A percentile compares a stretch with the other conserved stretches of the same genome.
phyloP scores from a whole-genome alignment of 2,113 vertebrate species.

The Sturnus vulgaris region DNA sequence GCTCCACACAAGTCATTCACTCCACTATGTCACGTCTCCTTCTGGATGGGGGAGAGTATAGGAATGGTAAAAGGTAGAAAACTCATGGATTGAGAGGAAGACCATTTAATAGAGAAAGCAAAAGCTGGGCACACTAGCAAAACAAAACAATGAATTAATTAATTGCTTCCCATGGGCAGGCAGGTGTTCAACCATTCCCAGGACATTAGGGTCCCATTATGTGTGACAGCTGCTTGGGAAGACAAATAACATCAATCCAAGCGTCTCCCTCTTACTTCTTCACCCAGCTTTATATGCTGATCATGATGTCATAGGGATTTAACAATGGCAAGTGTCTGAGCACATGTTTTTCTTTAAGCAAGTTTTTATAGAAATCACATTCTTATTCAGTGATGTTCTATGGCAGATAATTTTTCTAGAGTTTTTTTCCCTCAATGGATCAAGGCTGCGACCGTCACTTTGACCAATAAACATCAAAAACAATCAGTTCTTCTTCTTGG shows the following conservation, averaged over 20 bases:
- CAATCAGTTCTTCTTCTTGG: background rate
- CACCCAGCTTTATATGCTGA: background rate
- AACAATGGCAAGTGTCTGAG: background rate
- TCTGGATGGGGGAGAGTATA: background rate
- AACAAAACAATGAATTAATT: background rate
- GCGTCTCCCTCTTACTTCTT: background rate
- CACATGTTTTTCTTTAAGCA: background rate
- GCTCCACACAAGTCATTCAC: background rate
- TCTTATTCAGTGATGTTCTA: background rate
- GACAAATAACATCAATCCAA: background rate
- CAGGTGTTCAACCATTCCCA: background rate
- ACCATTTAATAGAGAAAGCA: background rate
- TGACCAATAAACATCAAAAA: rapidly evolving
- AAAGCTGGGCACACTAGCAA: background rate
- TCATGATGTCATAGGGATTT: background rate
- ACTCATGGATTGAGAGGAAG: background rate
- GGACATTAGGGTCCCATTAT: no score
- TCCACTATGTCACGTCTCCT: background rate
- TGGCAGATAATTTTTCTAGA: background rate
- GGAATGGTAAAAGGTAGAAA: background rate
- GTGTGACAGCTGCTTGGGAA: background rate
- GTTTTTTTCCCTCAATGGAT: background rate
- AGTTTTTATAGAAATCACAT: background rate
- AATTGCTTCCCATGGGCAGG: background rate
- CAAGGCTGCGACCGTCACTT: background rate